These are phyloP conservation scores for Autographa pulchrina DNA, from an alignment of 2,888 invertebrate species.

Conservation along the genomic window DNA sequence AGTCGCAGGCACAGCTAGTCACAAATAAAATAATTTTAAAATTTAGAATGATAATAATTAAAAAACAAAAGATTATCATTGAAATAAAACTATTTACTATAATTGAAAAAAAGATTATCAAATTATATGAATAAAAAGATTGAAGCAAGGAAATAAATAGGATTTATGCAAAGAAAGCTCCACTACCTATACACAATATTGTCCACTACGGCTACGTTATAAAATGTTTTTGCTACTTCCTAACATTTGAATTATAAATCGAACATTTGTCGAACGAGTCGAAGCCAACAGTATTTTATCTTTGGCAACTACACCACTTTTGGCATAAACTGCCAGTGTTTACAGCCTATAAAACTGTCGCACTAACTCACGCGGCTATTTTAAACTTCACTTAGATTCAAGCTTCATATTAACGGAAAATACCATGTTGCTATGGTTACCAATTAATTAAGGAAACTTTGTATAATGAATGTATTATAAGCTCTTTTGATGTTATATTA, in stretches of 20 bases:
- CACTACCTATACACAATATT: too few species aligned
- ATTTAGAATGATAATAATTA: too few species aligned
- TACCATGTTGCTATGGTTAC: not conserved
- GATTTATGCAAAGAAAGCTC: too few species aligned
- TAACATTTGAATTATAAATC: not conserved
- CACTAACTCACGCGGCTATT: not conserved
- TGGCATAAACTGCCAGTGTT: conserved; percentile 2
- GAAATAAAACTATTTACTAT: too few species aligned
- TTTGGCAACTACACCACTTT: not conserved
- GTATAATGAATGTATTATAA: not conserved
- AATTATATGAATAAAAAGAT: too few species aligned
- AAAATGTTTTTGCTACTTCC: too few species aligned
- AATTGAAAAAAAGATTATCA: too few species aligned
- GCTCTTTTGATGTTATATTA: not conserved
- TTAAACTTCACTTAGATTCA: not conserved
- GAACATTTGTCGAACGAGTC: not conserved
- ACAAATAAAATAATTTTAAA: too few species aligned
- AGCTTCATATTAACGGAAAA: not conserved
- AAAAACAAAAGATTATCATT: too few species aligned
- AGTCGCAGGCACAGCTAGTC: too few species aligned
- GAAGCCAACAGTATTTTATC: not conserved
- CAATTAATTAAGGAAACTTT: not conserved
- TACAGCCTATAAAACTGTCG: conserved; percentile 2
- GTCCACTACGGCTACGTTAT: too few species aligned
- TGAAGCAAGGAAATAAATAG: too few species aligned